Conservation (phyloP, 1,140 invertebrate genomes). For the Sycobia sp. region DNA sequence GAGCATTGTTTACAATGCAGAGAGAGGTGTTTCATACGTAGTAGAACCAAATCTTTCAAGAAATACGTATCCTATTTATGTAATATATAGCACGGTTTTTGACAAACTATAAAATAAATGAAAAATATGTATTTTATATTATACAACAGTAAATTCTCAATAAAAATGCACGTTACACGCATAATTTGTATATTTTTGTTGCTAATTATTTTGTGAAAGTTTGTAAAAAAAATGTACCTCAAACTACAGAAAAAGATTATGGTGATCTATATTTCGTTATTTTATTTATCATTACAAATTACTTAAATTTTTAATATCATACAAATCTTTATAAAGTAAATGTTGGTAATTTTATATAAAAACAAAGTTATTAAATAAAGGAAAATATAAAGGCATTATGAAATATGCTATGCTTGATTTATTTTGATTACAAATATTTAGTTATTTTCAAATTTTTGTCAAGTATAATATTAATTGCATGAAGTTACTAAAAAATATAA, state of each 20-base stretch:
- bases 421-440: no score
- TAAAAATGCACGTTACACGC: slow-evolving; percentile 22
- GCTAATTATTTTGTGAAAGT: slow-evolving; percentile 13
- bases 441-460: no score
- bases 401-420: no score
- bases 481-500: no score
- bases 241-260: slow-evolving; percentile 11
- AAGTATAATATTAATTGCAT: no score
- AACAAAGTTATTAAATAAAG: no score
- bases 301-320: no score
- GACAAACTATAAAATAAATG: background rate
- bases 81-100: slow-evolving; percentile 10
- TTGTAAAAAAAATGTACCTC: background rate
- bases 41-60: slow-evolving; percentile 3
- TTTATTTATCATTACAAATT: no score
- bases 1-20: slow-evolving; percentile 18
- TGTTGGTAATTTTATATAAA: no score
- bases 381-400: no score
- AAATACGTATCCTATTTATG: slow-evolving; percentile 8
- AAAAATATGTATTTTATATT: slow-evolving; percentile 2
- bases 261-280: no score
- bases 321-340: no score
- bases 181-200: slow-evolving; percentile 16
- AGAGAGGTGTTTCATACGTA: background rate
- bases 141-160: background rate